phyloP scores from a whole-genome alignment of 2,888 invertebrate genomes.

The Villa cingulata region DNA sequence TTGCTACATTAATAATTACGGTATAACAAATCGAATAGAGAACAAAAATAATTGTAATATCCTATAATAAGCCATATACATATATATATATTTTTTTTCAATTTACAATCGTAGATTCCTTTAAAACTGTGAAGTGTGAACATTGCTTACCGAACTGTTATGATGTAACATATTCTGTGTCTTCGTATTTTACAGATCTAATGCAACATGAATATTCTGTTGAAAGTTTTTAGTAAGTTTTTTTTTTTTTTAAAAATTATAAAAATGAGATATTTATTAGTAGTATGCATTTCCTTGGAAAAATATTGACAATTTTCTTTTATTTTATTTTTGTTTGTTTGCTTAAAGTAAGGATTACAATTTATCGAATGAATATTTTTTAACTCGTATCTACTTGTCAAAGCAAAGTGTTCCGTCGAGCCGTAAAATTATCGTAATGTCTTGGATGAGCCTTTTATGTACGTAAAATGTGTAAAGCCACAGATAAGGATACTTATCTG shows the following conservation, averaged over 20 bases:
- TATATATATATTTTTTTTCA: background rate
- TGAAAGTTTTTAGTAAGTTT: constrained; percentile 27
- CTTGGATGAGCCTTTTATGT: constrained; percentile 33
- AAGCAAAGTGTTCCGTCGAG: constrained; percentile 31
- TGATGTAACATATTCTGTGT: constrained; percentile 31
- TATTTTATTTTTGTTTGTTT: too few relatives aligned
- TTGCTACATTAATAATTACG: constrained; percentile 28
- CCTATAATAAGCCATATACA: too few relatives aligned
- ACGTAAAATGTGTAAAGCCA: constrained; percentile 10
- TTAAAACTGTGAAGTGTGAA: constrained; percentile 29
- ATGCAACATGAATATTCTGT: constrained; percentile 27
- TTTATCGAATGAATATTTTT: constrained; percentile 24
- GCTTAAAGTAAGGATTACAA: constrained; percentile 6
- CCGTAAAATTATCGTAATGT: constrained; percentile 33
- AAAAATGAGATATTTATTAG: too few relatives aligned
- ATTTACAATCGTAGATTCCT: constrained; percentile 19
- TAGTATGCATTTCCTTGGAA: too few relatives aligned
- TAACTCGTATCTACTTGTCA: constrained; percentile 29
- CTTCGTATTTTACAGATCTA: constrained; percentile 29
- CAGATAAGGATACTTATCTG: too few relatives aligned
- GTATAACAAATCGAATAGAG: constrained; percentile 17
- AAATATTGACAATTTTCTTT: too few relatives aligned
- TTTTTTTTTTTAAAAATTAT: too few relatives aligned
- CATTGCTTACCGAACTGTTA: constrained; percentile 34
- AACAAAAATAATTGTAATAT: background rate